A percentile compares a stretch with the other conserved stretches of the same genome.
Evolutionary conservation across 1,140 invertebrate species (phyloP).

Genomic region (Zelostemma sp.): DNA sequence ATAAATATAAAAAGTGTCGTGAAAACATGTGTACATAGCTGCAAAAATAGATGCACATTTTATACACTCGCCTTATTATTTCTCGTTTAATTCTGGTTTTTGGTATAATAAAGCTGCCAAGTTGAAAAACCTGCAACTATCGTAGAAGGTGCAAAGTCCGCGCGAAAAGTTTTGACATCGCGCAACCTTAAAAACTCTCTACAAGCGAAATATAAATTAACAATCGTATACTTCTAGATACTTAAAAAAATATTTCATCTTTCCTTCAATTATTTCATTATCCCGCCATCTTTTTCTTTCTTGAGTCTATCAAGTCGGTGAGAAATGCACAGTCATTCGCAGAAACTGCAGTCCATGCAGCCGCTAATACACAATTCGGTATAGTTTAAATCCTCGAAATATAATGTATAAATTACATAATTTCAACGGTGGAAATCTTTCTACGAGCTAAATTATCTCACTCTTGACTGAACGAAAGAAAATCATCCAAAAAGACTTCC

Average conservation of each 20-base stretch:
- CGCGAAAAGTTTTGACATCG: conserved; percentile 16
- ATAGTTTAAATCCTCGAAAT: conserved; percentile 1
- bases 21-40: conserved; percentile 53
- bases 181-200: conserved; percentile 6
- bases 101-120: conserved; percentile 60
- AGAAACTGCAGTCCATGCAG: conserved; percentile 8
- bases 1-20: conserved; percentile 51
- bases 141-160: conserved; percentile 16
- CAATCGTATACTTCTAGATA: conserved; percentile 22
- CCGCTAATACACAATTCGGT: conserved; percentile 4
- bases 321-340: not conserved
- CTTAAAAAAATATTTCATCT: conserved; percentile 27
- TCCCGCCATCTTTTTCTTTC: not conserved
- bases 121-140: conserved; percentile 24
- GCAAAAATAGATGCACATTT: conserved; percentile 63
- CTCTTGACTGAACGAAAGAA: not conserved
- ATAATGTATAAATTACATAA: conserved; percentile 6
- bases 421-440: conserved; percentile 15
- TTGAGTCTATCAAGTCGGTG: conserved; percentile 1
- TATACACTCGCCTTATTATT: conserved; percentile 15
- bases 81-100: conserved; percentile 47
- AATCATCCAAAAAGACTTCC: not conserved
- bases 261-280: not conserved
- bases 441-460: conserved; percentile 13
- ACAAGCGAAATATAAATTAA: conserved; percentile 18